phyloP scores from a whole-genome alignment of 2,113 vertebrate species.

The Dipodomys stephensi region DNA sequence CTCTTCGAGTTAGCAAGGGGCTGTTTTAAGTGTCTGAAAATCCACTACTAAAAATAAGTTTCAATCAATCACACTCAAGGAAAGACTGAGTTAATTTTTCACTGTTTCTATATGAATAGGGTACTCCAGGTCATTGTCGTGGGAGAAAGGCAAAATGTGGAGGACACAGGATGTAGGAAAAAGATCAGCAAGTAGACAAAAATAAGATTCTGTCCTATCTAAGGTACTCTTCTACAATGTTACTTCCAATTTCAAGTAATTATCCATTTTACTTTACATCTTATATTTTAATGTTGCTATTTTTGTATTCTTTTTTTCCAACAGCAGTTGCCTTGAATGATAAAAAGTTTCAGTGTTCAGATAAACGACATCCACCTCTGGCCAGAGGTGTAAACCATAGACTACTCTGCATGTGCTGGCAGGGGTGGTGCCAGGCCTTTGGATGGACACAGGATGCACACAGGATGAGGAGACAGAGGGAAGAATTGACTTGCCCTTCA shows the following conservation, averaged over 20 bases:
- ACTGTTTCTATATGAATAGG: background rate
- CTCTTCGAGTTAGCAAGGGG: background rate
- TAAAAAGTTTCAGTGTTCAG: background rate
- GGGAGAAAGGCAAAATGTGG: background rate
- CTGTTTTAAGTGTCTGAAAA: background rate
- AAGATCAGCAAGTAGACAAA: background rate
- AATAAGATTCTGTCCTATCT: background rate
- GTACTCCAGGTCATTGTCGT: background rate
- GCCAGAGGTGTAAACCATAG: background rate
- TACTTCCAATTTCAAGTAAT: background rate
- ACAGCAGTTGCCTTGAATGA: accelerated
- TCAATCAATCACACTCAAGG: background rate
- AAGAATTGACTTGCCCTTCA: background rate
- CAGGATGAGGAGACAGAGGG: too few species aligned
- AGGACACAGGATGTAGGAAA: background rate
- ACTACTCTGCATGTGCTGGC: too few species aligned
- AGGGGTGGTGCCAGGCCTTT: accelerated
- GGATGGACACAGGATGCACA: too few species aligned
- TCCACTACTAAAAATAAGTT: background rate
- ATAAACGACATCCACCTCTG: background rate
- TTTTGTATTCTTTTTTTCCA: background rate
- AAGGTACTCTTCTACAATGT: background rate
- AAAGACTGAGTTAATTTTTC: background rate
- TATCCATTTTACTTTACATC: background rate
- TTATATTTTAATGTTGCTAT: background rate